Conservation (phyloP, 30 jellyfish, hydroid and myxozoan species). For the Aurelia aurita complex sp. Pacific region DNA sequence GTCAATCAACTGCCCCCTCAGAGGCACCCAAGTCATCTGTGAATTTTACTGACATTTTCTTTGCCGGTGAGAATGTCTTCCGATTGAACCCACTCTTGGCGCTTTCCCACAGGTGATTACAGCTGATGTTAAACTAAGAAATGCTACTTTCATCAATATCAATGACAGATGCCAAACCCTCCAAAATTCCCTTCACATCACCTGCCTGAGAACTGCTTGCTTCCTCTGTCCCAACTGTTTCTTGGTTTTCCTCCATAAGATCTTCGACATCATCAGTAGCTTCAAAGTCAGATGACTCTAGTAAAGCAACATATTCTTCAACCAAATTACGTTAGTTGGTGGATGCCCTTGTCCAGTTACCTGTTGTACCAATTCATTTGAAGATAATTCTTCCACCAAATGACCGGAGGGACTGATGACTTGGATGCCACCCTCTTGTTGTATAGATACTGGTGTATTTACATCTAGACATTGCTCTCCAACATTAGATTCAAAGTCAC, state of each 20-base stretch:
- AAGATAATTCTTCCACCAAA: conserved; percentile 1
- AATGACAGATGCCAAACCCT: conserved; percentile 18
- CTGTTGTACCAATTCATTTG: not conserved
- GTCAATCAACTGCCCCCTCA: conserved; percentile 22
- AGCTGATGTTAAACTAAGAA: conserved; percentile 12
- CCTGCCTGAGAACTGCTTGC: conserved; percentile 7
- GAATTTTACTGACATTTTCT: conserved; percentile 21
- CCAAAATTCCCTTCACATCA: conserved; percentile 19
- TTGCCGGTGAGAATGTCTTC: conserved; percentile 8
- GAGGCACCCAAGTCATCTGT: conserved; percentile 26
- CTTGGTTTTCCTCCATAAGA: conserved; percentile 15
- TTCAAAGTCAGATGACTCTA: conserved; percentile 24
- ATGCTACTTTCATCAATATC: conserved; percentile 19
- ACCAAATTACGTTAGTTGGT: conserved; percentile 8
- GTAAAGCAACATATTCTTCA: conserved; percentile 17
- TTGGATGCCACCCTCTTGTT: no score
- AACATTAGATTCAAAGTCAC: no score
- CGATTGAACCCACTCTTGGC: conserved; percentile 20
- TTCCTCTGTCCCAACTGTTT: not conserved
- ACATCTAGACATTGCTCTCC: no score
- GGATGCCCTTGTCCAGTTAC: not conserved
- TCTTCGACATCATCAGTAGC: conserved; percentile 23
- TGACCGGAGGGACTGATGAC: not conserved
- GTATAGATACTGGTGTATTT: no score
- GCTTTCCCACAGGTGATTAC: conserved; percentile 20